A percentile compares a stretch with the other conserved stretches of the same genome.
Conservation (phyloP, 2,888 invertebrate genomes). For the Eilema sororculum region DNA sequence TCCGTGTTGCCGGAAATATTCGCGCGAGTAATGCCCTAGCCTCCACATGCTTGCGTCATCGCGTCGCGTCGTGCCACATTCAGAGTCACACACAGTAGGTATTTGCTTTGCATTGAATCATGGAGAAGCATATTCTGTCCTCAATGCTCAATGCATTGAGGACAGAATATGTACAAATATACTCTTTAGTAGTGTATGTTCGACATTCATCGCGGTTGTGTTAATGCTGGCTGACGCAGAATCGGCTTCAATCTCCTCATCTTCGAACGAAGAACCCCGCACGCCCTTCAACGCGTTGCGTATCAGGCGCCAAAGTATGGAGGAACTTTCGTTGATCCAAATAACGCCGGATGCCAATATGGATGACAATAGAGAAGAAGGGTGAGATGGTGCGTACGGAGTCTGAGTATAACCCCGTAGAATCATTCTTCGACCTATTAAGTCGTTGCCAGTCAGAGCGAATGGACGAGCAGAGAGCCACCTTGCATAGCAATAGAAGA, state of each 20-base stretch:
- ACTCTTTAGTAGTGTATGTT: too few relatives aligned
- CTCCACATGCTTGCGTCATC: too few relatives aligned
- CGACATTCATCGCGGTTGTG: too few relatives aligned
- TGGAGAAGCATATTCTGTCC: too few relatives aligned
- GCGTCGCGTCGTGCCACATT: too few relatives aligned
- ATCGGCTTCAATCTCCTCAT: slow-evolving; percentile 54
- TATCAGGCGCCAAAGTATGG: slow-evolving; percentile 97
- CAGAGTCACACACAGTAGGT: too few relatives aligned
- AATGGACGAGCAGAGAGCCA: slow-evolving; percentile 98
- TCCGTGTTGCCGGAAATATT: too few relatives aligned
- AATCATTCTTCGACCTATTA: slow-evolving; percentile 97
- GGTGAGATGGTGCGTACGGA: slow-evolving; percentile 70
- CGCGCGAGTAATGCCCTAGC: too few relatives aligned
- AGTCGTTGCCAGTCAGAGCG: slow-evolving; percentile 97
- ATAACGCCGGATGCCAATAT: slow-evolving; percentile 75
- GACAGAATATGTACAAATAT: too few relatives aligned
- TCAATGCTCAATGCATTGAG: too few relatives aligned
- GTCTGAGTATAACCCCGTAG: slow-evolving; percentile 90
- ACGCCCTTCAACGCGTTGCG: slow-evolving; percentile 84
- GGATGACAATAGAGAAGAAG: slow-evolving; percentile 55
- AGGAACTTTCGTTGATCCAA: slow-evolving; percentile 97
- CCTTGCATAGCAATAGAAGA: slow-evolving; percentile 88
- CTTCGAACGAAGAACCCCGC: slow-evolving; percentile 54
- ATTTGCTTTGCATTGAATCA: too few relatives aligned
- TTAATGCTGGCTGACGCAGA: slow-evolving; percentile 87